Evolutionary conservation across 1,140 invertebrate species (phyloP).

Genomic region (Bicyclus anynana): DNA sequence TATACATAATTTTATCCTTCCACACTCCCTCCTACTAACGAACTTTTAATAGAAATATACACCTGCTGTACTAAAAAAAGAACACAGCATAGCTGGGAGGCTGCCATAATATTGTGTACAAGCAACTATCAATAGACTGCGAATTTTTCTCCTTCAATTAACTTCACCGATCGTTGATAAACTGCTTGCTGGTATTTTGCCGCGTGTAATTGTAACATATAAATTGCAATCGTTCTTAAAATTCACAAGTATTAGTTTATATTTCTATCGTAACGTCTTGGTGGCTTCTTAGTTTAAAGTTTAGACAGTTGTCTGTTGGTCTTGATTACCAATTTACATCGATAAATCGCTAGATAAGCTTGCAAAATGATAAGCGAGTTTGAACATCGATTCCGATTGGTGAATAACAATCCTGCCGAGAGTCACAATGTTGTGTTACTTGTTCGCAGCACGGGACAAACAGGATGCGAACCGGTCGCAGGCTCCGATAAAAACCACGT

Average conservation of each 20-base stretch:
- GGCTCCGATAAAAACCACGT: slow-evolving; percentile 22
- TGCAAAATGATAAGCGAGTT: too few species aligned
- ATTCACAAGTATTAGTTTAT: too few species aligned
- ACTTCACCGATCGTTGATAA: slow-evolving; percentile 26
- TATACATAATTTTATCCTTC: too few species aligned
- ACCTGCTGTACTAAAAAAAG: neutral
- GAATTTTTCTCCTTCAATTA: slow-evolving; percentile 30
- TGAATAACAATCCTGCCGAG: neutral
- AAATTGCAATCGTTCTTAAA: neutral
- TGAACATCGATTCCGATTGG: neutral
- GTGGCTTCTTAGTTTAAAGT: too few species aligned
- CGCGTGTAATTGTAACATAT: neutral
- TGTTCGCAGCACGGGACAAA: slow-evolving; percentile 49
- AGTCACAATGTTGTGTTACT: slow-evolving; percentile 44
- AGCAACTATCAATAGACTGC: slow-evolving; percentile 12
- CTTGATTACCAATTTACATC: too few species aligned
- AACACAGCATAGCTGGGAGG: slow-evolving; percentile 5
- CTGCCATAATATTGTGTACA: neutral
- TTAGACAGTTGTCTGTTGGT: too few species aligned
- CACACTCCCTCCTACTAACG: too few species aligned
- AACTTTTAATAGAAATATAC: too few species aligned
- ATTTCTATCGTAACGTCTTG: too few species aligned
- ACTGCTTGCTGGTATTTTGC: slow-evolving; percentile 21
- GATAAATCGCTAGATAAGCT: too few species aligned
- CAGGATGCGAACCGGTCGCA: slow-evolving; percentile 59